Conservation (phyloP, 2,797 vertebrate genomes). For the Fistularia tabacaria region DNA sequence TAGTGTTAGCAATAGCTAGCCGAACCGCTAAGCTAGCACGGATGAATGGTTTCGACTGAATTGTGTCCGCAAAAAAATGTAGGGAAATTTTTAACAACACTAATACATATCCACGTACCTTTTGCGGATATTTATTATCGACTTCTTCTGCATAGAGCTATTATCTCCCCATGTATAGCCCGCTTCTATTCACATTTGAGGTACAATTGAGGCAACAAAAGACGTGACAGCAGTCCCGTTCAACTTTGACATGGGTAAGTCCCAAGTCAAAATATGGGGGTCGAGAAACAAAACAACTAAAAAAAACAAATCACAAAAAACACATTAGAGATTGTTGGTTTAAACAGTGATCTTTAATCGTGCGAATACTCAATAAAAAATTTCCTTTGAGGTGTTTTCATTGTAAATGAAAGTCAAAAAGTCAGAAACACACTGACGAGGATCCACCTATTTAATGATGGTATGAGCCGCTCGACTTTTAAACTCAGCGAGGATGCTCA, state of each 20-base stretch:
- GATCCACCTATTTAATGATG: constrained; percentile 23
- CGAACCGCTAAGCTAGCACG: constrained; percentile 49
- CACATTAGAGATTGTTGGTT: background rate
- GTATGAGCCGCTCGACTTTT: constrained; percentile 55
- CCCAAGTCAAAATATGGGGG: constrained; percentile 23
- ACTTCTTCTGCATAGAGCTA: constrained; percentile 5
- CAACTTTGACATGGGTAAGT: constrained; percentile 70
- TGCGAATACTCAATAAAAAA: background rate
- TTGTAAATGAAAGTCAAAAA: too few species aligned
- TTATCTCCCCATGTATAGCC: constrained; percentile 32
- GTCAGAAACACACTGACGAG: fast-evolving
- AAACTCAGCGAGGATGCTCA: constrained; percentile 39
- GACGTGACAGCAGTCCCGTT: constrained; percentile 67
- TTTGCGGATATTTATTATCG: background rate
- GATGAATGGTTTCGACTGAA: constrained; percentile 47
- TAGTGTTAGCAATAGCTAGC: constrained; percentile 51
- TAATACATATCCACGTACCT: constrained; percentile 34
- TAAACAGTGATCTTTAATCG: too few species aligned
- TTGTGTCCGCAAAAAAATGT: constrained; percentile 4
- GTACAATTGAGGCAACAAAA: constrained; percentile 59
- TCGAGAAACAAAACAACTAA: background rate
- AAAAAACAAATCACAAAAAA: too few species aligned
- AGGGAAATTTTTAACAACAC: background rate
- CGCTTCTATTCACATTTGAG: constrained; percentile 21
- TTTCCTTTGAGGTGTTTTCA: fast-evolving